These are phyloP conservation scores for Planiliza haematocheilus DNA, from an alignment of 2,113 vertebrate species.

Conservation along the genomic window DNA sequence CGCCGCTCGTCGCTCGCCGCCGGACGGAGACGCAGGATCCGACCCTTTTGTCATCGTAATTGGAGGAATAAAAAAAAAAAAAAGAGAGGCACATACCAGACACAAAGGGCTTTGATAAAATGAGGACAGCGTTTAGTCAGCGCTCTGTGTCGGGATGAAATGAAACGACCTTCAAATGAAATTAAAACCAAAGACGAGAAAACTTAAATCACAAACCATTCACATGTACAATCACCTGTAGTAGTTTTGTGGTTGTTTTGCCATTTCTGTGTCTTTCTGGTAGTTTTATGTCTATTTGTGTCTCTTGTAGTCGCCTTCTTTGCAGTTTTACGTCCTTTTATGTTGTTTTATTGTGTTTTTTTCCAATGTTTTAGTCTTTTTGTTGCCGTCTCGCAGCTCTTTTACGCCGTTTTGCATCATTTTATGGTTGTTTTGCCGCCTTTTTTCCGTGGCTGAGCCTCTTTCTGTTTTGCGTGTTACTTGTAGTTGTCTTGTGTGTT, in stretches of 20 bases:
- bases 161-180: slow-evolving; percentile 23
- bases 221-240: too few relatives aligned
- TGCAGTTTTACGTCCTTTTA: neutral
- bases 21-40: slow-evolving; percentile 31
- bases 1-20: neutral
- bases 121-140: slow-evolving; percentile 37
- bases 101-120: slow-evolving; percentile 64
- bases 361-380: neutral
- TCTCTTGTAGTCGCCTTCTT: neutral
- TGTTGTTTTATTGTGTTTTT: neutral
- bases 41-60: slow-evolving; percentile 59
- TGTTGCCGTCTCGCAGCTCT: neutral
- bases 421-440: neutral
- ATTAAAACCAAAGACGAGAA: neutral
- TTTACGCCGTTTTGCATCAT: neutral
- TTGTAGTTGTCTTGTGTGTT: too few relatives aligned
- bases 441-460: too few relatives aligned
- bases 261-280: neutral
- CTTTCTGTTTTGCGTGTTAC: too few relatives aligned
- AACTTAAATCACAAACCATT: too few relatives aligned
- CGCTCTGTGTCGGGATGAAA: slow-evolving; percentile 14
- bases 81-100: slow-evolving; percentile 38
- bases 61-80: slow-evolving; percentile 43
- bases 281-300: neutral
- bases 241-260: rapidly evolving